Conservation (phyloP, 1,140 invertebrate genomes). For the Cotesia glomerata region DNA sequence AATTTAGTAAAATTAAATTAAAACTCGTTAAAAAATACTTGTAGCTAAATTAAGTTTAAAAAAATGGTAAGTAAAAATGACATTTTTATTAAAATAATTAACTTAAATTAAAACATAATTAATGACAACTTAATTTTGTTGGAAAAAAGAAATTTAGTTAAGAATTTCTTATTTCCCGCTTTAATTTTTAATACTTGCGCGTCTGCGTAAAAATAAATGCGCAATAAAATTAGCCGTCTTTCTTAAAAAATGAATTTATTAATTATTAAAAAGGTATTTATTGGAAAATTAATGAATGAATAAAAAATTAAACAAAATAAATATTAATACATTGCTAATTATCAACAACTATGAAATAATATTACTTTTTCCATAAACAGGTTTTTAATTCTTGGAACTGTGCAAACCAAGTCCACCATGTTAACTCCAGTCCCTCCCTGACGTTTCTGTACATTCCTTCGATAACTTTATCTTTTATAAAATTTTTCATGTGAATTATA, state of each 20-base stretch:
- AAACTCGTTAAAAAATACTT: too few relatives aligned
- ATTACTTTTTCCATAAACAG: neutral
- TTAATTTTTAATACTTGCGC: neutral
- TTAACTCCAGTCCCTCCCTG: slow-evolving; percentile 4
- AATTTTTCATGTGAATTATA: neutral
- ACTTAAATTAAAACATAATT: too few relatives aligned
- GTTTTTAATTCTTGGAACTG: slow-evolving; percentile 9
- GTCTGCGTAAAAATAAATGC: neutral
- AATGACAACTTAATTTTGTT: neutral
- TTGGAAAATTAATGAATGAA: too few relatives aligned
- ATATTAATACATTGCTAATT: too few relatives aligned
- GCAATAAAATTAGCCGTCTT: neutral
- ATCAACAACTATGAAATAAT: neutral
- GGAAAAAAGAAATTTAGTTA: neutral
- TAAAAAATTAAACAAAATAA: too few relatives aligned
- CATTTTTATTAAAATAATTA: too few relatives aligned
- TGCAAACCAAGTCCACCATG: slow-evolving; percentile 6
- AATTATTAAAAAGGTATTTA: neutral
- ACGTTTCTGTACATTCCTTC: neutral
- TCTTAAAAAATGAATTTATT: neutral
- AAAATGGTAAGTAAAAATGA: too few relatives aligned
- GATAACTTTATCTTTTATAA: neutral
- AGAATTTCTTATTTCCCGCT: neutral
- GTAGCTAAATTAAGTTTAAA: too few relatives aligned
- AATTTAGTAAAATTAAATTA: too few relatives aligned